phyloP scores from a whole-genome alignment of 2,113 vertebrate genomes.

The Calonectris borealis region DNA sequence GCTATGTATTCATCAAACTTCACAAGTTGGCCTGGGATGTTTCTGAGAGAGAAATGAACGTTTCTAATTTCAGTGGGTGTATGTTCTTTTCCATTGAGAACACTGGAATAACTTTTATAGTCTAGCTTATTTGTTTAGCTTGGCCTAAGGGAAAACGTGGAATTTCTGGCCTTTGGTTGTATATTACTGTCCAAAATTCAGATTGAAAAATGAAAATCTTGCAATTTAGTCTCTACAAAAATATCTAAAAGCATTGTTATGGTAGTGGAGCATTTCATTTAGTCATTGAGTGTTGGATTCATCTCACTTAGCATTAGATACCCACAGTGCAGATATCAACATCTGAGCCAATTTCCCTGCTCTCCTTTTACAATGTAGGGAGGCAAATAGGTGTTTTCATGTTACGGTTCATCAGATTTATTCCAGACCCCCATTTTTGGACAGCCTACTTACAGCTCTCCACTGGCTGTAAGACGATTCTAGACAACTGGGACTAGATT shows the following conservation, averaged over 20 bases:
- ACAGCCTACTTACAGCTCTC: background rate
- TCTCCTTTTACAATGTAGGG: background rate
- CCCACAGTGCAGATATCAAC: background rate
- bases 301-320: background rate
- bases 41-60: background rate
- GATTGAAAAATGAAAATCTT: background rate
- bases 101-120: background rate
- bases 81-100: background rate
- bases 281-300: background rate
- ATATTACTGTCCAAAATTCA: background rate
- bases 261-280: background rate
- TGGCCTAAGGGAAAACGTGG: background rate
- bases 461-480: background rate
- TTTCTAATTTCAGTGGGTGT: background rate
- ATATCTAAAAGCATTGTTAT: background rate
- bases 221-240: background rate
- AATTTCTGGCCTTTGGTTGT: background rate
- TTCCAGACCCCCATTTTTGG: background rate
- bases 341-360: background rate
- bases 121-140: background rate
- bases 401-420: background rate
- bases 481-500: background rate
- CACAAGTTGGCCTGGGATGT: background rate
- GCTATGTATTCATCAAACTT: background rate
- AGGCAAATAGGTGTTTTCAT: background rate